Percentiles rank a stretch among this genome's conserved stretches.
Evolutionary conservation across 2,888 invertebrate species (phyloP).

Genomic region (Marasmarcha lunaedactyla): DNA sequence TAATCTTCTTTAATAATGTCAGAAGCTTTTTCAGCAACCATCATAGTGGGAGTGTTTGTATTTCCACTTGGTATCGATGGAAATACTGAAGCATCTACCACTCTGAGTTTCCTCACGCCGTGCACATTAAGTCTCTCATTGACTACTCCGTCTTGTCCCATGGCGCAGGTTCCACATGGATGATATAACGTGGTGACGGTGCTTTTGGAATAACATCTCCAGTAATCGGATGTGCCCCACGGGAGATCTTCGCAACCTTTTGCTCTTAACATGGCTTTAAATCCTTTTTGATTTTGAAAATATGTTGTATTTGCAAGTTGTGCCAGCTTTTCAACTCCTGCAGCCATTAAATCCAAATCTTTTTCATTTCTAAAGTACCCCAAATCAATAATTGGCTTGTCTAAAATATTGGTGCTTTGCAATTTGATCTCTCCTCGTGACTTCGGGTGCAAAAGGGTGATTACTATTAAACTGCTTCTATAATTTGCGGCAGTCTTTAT

Average conservation of each 20-base stretch:
- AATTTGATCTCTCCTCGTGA: constrained; percentile 16
- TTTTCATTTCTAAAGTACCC: constrained; percentile 13
- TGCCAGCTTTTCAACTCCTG: constrained; percentile 12
- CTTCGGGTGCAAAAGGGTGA: constrained; percentile 12
- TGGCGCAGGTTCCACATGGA: constrained; percentile 34
- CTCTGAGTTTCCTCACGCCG: constrained; percentile 19
- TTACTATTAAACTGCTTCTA: constrained; percentile 31
- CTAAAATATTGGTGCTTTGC: constrained; percentile 11
- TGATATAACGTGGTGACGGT: constrained; percentile 68
- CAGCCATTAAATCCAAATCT: constrained; percentile 10
- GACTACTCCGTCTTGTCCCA: constrained; percentile 23
- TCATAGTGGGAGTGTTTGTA: constrained; percentile 20
- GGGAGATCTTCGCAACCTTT: constrained; percentile 46
- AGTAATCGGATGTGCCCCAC: constrained; percentile 33
- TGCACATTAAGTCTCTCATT: constrained; percentile 20
- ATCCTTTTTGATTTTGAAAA: constrained; percentile 14
- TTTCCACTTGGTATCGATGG: constrained; percentile 22
- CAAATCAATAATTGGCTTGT: constrained; percentile 13
- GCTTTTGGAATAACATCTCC: constrained; percentile 65
- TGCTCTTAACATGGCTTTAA: constrained; percentile 20
- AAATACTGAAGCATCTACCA: constrained; percentile 23
- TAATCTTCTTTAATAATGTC: constrained; percentile 12
- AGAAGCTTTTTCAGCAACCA: constrained; percentile 22
- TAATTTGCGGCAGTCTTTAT: too few relatives aligned
- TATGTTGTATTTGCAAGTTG: constrained; percentile 13